Evolutionary conservation across 2,888 invertebrate genomes (phyloP), one percentile per base, ranked within the genome.

Genomic region (Marronus borbonicus): DNA sequence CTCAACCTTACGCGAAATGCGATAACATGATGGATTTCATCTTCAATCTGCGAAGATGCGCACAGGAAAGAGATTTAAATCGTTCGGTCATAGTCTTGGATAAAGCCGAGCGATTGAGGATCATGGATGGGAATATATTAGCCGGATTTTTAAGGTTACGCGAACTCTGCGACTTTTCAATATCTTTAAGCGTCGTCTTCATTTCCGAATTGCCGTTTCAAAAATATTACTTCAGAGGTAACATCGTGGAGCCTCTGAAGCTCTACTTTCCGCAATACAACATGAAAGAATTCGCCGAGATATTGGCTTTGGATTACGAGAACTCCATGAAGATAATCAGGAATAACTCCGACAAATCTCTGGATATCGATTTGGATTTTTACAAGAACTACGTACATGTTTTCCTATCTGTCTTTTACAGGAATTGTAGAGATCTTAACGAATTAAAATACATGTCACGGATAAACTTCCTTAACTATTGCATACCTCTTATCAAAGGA

Each of bases 371-470:
- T 80, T 24, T 82, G 44, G 90, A 91, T 80, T 92, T 97, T 85
- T 97, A 95, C 87, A 90, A 90, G 66, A 94, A 94, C 88, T 97
- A 96, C 88, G 88, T 97, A 72, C 95, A 93, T 87, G 91, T 96
- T 66, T 94, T 97, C 86, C 89, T 97, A 3, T 94, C 95, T 82
- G 94, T 97, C 52, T 97, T 96, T 88, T 94, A 94, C 85, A 90
- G 94, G 84, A 94, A 94, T 39, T 97, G 97, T 88, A 91, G 97
- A 28, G 96, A 97, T 90, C 88, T 97, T 69, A 93, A 93, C 31
- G 97, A 98, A 88, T 90, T 98, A 76, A 91, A 93, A 81, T 92
- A 96, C 85, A 93, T 96, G 91, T 94, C 96, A n/a, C 90, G 92
- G 83, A 89, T 92, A 62, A 94, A 93, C 87, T 97, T 96, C 85